phyloP scores from a whole-genome alignment of 1,140 invertebrate genomes.

The Zaprionus lachaisei region DNA sequence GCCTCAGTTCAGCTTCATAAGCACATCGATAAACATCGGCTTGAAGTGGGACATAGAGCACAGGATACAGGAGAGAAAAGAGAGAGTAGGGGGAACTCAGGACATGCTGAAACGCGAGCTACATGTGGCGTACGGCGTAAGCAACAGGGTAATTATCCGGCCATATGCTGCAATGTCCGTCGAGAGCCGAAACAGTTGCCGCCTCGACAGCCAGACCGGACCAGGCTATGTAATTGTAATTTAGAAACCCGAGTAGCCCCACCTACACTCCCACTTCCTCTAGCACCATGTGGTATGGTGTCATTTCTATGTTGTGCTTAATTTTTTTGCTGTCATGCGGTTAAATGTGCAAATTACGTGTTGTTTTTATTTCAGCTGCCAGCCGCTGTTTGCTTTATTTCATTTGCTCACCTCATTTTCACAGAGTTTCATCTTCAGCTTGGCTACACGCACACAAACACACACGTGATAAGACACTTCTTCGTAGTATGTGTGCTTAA shows the following conservation, averaged over 20 bases:
- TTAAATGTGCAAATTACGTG: slow-evolving; percentile 78
- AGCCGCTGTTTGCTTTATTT: slow-evolving; percentile 70
- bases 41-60: slow-evolving; percentile 43
- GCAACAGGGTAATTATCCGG: slow-evolving; percentile 77
- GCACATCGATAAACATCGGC: slow-evolving; percentile 63
- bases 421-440: slow-evolving; percentile 64
- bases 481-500: slow-evolving; percentile 74
- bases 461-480: slow-evolving; percentile 45
- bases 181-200: slow-evolving; percentile 43
- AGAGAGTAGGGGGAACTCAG: neutral
- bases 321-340: slow-evolving; percentile 73
- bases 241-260: slow-evolving; percentile 55
- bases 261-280: neutral
- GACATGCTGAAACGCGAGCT: slow-evolving; percentile 56
- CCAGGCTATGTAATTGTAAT: slow-evolving; percentile 70
- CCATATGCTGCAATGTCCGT: slow-evolving; percentile 75
- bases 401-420: slow-evolving; percentile 76
- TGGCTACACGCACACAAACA: slow-evolving; percentile 22
- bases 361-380: slow-evolving; percentile 68
- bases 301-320: slow-evolving; percentile 44
- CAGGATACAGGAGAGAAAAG: neutral
- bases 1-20: slow-evolving; percentile 46
- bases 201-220: slow-evolving; percentile 18
- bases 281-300: neutral
- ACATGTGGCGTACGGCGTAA: slow-evolving; percentile 40